Evolutionary conservation across 2,888 invertebrate species (phyloP), one percentile per base, ranked within the genome.

Genomic region (Pyrocoelia pectoralis): DNA sequence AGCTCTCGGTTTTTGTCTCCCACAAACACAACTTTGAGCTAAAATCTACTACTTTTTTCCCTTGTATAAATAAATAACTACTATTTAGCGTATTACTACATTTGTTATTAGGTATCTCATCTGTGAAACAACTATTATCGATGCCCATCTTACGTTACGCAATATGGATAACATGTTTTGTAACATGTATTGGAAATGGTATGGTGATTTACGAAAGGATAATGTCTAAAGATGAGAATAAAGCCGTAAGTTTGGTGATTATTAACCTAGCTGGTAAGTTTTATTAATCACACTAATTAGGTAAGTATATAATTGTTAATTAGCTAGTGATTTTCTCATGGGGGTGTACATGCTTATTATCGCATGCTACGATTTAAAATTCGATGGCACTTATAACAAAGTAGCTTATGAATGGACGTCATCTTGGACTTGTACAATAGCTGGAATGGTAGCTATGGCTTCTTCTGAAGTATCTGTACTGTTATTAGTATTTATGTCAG

Each of bases 401-500:
- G 81, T 85, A 57, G 87, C 89, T 0, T 82, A 83, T 17, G 78
- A 83, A 1, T 91, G 90, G 90, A 86, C 87, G 76, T 83, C 85
- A 6, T 89, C 89, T 0, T 87, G 86, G 84, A 79, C 82, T n/a
- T 91, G 90, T 76, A 86, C 85, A 0, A 72, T 84, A 1, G 80
- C 86, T 28, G 90, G 90, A 24, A 81, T 87, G 2, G 70, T 89
- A 29, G 89, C 89, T 0, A 88, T 90, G 80, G 84, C 84, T 15
- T 89, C 90, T 1, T 86, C 87, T 1, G 89, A 91, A 81, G 88
- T 89, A 1, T 89, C 90, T 5, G 86, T 91, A 76, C 77, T 90
- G 40, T 87, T 90, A 61, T 77, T 91, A 67, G 86, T 88, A 1
- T 88, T 89, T 73, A 88, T 91, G 85, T 89, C 90, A 1, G 77